phyloP scores from a whole-genome alignment of 2,113 vertebrate species.

The Nesoenas mayeri region DNA sequence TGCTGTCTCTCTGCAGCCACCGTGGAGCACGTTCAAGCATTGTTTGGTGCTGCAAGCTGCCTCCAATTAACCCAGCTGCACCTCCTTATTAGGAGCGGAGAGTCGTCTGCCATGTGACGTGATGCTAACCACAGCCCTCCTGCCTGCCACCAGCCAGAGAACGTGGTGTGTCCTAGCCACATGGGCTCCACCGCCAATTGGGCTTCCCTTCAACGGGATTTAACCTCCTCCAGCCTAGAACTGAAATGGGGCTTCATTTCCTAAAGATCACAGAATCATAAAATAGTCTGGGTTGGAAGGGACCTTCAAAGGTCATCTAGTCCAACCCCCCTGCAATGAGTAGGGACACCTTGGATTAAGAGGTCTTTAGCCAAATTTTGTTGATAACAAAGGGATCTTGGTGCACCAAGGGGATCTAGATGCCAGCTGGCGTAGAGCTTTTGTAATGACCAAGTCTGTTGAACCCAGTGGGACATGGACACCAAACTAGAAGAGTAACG shows the following conservation, averaged over 20 bases:
- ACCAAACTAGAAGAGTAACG: neutral
- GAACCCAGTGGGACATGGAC: neutral
- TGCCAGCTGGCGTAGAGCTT: neutral
- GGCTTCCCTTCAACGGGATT: neutral
- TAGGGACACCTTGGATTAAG: neutral
- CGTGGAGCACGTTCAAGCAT: constrained; percentile 10
- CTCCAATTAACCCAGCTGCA: constrained; percentile 44
- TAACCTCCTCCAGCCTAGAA: constrained; percentile 21
- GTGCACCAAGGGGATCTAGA: neutral
- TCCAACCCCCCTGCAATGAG: no score
- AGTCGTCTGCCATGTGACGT: neutral
- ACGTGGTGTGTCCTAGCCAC: neutral
- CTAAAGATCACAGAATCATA: neutral
- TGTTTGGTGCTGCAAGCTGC: constrained; percentile 24
- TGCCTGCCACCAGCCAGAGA: neutral
- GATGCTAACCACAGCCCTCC: constrained; percentile 27
- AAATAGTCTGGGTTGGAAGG: no score
- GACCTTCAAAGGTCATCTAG: no score
- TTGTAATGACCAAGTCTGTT: neutral
- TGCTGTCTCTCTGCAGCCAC: neutral
- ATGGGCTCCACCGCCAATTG: neutral
- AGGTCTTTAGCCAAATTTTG: neutral
- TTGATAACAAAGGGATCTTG: neutral
- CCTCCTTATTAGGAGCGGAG: constrained; percentile 54
- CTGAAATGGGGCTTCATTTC: neutral